Conservation (phyloP, 2,888 invertebrate genomes). For the Acronicta psi region DNA sequence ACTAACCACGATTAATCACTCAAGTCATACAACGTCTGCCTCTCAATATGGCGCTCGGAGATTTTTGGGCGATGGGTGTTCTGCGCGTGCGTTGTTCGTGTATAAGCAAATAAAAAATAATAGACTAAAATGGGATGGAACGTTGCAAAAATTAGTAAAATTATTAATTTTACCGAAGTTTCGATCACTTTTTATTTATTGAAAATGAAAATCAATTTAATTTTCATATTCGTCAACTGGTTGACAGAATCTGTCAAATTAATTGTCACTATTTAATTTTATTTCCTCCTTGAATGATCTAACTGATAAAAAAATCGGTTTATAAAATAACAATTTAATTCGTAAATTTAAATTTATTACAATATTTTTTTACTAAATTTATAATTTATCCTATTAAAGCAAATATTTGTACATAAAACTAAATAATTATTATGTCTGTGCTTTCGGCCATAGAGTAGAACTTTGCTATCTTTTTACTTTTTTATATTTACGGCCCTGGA, state of each 20-base stretch:
- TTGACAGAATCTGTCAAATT: slow-evolving; percentile 74
- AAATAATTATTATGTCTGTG: slow-evolving; percentile 31
- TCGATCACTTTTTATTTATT: slow-evolving; percentile 63
- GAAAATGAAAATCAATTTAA: slow-evolving; percentile 73
- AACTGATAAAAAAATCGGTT: background rate
- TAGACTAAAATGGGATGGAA: slow-evolving; percentile 68
- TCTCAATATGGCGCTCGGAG: slow-evolving; percentile 93
- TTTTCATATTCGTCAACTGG: slow-evolving; percentile 81
- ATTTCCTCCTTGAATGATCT: slow-evolving; percentile 34
- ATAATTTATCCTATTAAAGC: slow-evolving; percentile 8
- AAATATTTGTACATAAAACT: slow-evolving; percentile 10
- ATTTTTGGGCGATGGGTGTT: slow-evolving; percentile 88
- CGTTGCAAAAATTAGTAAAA: slow-evolving; percentile 61
- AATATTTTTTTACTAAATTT: background rate
- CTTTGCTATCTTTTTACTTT: too few species aligned
- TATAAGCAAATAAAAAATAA: slow-evolving; percentile 81
- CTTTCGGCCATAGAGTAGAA: slow-evolving; percentile 41
- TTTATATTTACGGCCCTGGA: too few species aligned
- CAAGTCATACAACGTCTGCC: slow-evolving; percentile 92
- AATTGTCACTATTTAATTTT: slow-evolving; percentile 52
- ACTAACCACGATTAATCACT: slow-evolving; percentile 89
- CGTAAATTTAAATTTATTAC: too few species aligned
- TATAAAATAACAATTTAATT: too few species aligned
- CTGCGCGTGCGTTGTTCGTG: slow-evolving; percentile 88
- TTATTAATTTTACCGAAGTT: slow-evolving; percentile 60